Percentiles rank a stretch among this genome's conserved stretches.
Conservation (phyloP, 2,888 invertebrate species). For the Latrodectus hesperus region DNA sequence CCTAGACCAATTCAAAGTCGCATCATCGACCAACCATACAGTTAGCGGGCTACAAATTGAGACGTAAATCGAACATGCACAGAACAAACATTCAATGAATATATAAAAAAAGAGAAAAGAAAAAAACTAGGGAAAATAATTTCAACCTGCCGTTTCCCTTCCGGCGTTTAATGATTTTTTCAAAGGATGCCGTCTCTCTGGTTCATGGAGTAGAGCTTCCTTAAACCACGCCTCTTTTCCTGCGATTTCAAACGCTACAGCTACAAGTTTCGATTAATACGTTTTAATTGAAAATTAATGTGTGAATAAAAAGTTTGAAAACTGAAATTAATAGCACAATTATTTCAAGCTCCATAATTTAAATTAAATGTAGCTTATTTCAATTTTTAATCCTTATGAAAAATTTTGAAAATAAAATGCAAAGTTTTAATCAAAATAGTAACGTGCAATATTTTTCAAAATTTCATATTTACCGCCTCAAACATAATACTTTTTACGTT, state of each 20-base stretch:
- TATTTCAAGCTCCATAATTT: too few species aligned
- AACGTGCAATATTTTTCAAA: too few species aligned
- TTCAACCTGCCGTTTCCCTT: not conserved
- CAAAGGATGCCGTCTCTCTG: not conserved
- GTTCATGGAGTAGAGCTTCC: not conserved
- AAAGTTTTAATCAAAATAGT: too few species aligned
- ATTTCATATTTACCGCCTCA: too few species aligned
- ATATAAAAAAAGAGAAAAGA: not conserved
- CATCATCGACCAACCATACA: not conserved
- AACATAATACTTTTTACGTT: too few species aligned
- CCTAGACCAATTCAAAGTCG: not conserved
- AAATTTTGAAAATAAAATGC: too few species aligned
- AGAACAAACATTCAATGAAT: too few species aligned
- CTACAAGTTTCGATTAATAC: not conserved
- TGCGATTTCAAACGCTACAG: not conserved
- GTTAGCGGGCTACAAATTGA: not conserved
- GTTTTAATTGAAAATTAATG: not conserved
- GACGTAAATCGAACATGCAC: not conserved
- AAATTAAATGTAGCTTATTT: too few species aligned
- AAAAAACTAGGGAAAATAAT: not conserved
- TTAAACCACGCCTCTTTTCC: not conserved
- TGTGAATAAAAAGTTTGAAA: too few species aligned
- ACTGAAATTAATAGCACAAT: too few species aligned
- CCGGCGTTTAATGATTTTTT: slow-evolving; percentile 2
- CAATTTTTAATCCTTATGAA: too few species aligned